phyloP scores from a whole-genome alignment of 1,140 invertebrate species.

The Gonatopus flavifemur region DNA sequence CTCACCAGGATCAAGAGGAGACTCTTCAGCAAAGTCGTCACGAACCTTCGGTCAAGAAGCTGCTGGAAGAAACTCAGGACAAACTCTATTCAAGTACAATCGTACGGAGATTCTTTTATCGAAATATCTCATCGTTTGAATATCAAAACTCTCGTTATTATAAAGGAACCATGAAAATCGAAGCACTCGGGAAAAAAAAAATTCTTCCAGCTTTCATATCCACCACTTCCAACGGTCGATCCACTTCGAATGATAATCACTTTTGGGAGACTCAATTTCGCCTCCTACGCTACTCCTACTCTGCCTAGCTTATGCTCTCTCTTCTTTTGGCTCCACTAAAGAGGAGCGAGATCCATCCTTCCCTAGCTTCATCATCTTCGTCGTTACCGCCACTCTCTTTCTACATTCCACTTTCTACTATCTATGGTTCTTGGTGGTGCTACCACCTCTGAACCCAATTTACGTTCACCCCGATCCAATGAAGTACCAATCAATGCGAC shows the following conservation, averaged over 20 bases:
- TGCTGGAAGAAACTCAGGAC: slow-evolving; percentile 21
- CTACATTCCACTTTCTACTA: neutral
- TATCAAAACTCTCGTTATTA: too few species aligned
- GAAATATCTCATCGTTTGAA: too few species aligned
- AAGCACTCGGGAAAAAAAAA: too few species aligned
- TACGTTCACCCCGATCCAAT: slow-evolving; percentile 50
- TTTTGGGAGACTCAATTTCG: slow-evolving; percentile 46
- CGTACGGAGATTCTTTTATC: too few species aligned
- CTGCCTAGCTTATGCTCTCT: slow-evolving; percentile 11
- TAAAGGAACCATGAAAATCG: too few species aligned
- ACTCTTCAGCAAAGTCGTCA: slow-evolving; percentile 26
- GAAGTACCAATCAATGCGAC: slow-evolving; percentile 58
- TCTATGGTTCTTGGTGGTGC: too few species aligned
- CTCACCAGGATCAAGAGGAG: slow-evolving; percentile 14
- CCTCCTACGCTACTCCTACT: slow-evolving; percentile 5
- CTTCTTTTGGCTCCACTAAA: slow-evolving; percentile 30
- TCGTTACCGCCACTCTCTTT: slow-evolving; percentile 20
- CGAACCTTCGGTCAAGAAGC: slow-evolving; percentile 33
- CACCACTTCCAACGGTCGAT: slow-evolving; percentile 37
- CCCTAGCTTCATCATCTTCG: slow-evolving; percentile 26
- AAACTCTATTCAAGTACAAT: too few species aligned
- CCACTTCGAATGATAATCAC: slow-evolving; percentile 53
- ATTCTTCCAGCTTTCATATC: too few species aligned
- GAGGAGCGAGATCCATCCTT: slow-evolving; percentile 34
- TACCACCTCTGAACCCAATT: too few species aligned